Conservation (phyloP, 92 coral and sea anemone species). For the Parazoanthus swiftii region DNA sequence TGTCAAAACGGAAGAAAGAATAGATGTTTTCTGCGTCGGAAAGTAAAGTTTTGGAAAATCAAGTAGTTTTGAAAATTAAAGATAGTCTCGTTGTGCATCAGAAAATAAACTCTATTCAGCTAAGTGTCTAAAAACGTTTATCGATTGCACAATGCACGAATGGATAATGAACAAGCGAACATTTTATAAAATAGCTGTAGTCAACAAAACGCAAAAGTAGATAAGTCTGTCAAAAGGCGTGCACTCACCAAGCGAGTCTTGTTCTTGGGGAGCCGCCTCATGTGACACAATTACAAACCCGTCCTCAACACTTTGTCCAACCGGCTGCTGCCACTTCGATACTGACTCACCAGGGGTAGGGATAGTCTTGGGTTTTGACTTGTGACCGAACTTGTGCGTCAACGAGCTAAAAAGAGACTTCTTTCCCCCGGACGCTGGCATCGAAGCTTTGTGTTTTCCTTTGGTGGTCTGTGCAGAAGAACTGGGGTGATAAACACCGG, state of each 20-base stretch:
- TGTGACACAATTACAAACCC: slow-evolving; percentile 48
- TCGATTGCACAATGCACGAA: too few species aligned
- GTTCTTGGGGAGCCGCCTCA: background rate
- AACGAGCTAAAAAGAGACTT: slow-evolving; percentile 65
- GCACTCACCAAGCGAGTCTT: slow-evolving; percentile 6
- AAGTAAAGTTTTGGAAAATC: too few species aligned
- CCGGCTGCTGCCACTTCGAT: background rate
- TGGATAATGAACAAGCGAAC: too few species aligned
- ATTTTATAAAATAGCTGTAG: too few species aligned
- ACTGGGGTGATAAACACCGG: background rate
- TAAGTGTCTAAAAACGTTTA: too few species aligned
- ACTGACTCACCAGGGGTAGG: slow-evolving; percentile 22
- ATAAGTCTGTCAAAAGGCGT: background rate
- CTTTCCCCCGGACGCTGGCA: slow-evolving; percentile 40
- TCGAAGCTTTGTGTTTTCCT: background rate
- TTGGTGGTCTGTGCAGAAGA: background rate
- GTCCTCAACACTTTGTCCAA: slow-evolving; percentile 46
- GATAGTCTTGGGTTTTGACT: slow-evolving; percentile 55
- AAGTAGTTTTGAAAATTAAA: too few species aligned
- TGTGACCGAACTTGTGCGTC: slow-evolving; percentile 65
- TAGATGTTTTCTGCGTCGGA: too few species aligned
- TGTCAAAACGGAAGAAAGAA: too few species aligned
- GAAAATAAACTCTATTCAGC: too few species aligned
- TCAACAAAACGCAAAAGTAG: background rate
- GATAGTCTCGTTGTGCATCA: too few species aligned